These are phyloP conservation scores for Ochropleura leucogaster DNA, from an alignment of 2,888 invertebrate species.

Conservation along the genomic window DNA sequence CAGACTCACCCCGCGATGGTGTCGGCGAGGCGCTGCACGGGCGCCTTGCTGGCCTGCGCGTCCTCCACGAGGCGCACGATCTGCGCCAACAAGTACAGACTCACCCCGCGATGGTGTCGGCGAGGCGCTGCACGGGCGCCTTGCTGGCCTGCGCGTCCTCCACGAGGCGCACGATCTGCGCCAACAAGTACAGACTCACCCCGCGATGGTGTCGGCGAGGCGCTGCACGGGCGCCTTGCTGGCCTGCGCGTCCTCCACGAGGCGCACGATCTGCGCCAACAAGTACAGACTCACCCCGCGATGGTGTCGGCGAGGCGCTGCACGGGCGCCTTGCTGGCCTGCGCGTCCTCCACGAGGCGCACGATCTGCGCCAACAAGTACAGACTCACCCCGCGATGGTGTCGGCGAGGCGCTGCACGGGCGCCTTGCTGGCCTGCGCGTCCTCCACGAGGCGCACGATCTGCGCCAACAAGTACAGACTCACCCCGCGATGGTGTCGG, in stretches of 20 bases:
- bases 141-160: constrained; percentile 99
- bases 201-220: constrained; percentile 98
- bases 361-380: constrained; percentile 96
- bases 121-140: constrained; percentile 99
- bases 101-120: constrained; percentile 98
- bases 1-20: constrained; percentile 95
- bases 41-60: constrained; percentile 99
- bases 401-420: constrained; percentile 99
- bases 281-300: constrained; percentile 91
- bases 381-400: constrained; percentile 95
- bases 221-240: constrained; percentile 99
- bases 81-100: constrained; percentile 92
- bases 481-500: constrained; percentile 98
- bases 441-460: constrained; percentile 99
- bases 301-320: constrained; percentile 99
- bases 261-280: constrained; percentile 97
- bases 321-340: constrained; percentile 99
- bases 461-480: constrained; percentile 92
- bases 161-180: constrained; percentile 98
- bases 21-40: constrained; percentile 99
- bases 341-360: constrained; percentile 99
- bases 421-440: constrained; percentile 99
- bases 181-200: constrained; percentile 90
- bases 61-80: constrained; percentile 99
- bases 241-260: constrained; percentile 99